Evolutionary conservation across 2,888 invertebrate genomes (phyloP), one percentile per base, ranked within the genome.

Genomic region (Axea sp.): DNA sequence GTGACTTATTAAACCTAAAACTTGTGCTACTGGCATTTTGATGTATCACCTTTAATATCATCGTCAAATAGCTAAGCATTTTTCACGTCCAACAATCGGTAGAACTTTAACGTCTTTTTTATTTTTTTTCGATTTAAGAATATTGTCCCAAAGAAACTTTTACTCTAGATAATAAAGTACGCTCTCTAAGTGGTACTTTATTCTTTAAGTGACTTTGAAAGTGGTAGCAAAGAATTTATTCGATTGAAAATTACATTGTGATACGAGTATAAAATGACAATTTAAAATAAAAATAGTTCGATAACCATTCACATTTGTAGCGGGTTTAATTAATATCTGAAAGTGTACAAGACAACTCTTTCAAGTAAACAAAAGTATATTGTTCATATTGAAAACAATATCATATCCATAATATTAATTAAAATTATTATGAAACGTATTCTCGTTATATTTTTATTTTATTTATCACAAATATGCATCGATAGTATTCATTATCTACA

Each of bases 1-100:
- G 77, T 67, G 78, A 84, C 83, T 86, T 86, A 86, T 86, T 86
- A 86, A 86, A 86, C 83, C 82, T 79, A 80, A 86, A 86, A 85
- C 80, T 85, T 83, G 75, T 73, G 75, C 76, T 67, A 33, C 57
- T 53, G 47, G 33, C 67, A 57, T 28, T 76, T 75, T 76, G 76
- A 76, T 69, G 55, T 60, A 75, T 75, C 51, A 62, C 65, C 65
- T 65, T 72, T 68, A 69, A 67, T 75, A 67, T 79, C 69, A 76
- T 78, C 77, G 78, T 77, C 80, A 78, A 78, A 79, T 77, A 78
- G 77, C 75, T 57, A 43, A 59, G 53, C 77, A 79, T 80, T 79
- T 77, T 73, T 77, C 78, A 80, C 31, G 41, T 39, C 75, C 2
- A 51, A 65, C 57, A 72, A 72, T 72, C 51, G 57, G 41, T 65